Percentiles rank a stretch among this genome's conserved stretches.
Evolutionary conservation across 2,888 invertebrate species (phyloP).

Genomic region (Hyppa rectilinea): DNA sequence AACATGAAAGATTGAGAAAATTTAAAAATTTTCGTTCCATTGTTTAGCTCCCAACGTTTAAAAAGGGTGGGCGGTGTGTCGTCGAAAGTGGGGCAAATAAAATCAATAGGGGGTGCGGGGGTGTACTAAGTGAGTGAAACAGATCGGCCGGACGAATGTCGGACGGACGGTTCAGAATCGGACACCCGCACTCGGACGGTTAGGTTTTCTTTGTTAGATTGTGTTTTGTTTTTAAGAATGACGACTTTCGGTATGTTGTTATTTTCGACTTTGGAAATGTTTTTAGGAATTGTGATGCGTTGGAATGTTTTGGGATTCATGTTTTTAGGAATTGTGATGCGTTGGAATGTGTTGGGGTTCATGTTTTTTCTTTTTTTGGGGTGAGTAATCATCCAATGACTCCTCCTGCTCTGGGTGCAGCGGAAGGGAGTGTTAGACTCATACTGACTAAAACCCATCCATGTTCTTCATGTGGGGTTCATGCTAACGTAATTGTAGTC

Average conservation of each 20-base stretch:
- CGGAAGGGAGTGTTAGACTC: too few relatives aligned
- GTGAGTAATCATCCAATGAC: too few relatives aligned
- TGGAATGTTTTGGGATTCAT: background rate
- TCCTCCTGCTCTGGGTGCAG: too few relatives aligned
- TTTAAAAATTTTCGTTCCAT: slow-evolving; percentile 74
- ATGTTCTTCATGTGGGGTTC: too few relatives aligned
- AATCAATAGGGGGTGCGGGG: slow-evolving; percentile 81
- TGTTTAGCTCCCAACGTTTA: slow-evolving; percentile 82
- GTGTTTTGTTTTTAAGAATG: slow-evolving; percentile 23
- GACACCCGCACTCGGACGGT: slow-evolving; percentile 57
- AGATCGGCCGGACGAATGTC: slow-evolving; percentile 75
- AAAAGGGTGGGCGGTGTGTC: slow-evolving; percentile 75
- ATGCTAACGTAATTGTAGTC: too few relatives aligned
- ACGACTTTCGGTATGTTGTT: background rate
- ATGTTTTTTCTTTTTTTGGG: too few relatives aligned
- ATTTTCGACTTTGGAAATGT: background rate
- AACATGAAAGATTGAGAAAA: slow-evolving; percentile 24
- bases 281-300: background rate
- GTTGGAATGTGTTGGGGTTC: too few relatives aligned
- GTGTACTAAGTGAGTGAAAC: slow-evolving; percentile 77
- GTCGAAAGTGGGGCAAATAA: slow-evolving; percentile 80
- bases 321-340: too few relatives aligned
- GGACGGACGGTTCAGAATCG: slow-evolving; percentile 64
- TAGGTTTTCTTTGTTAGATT: slow-evolving; percentile 31
- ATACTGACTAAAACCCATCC: too few relatives aligned